These are phyloP conservation scores for Caenorhabditis wallacei DNA, from an alignment of 2,888 invertebrate genomes.

Conservation along the genomic window DNA sequence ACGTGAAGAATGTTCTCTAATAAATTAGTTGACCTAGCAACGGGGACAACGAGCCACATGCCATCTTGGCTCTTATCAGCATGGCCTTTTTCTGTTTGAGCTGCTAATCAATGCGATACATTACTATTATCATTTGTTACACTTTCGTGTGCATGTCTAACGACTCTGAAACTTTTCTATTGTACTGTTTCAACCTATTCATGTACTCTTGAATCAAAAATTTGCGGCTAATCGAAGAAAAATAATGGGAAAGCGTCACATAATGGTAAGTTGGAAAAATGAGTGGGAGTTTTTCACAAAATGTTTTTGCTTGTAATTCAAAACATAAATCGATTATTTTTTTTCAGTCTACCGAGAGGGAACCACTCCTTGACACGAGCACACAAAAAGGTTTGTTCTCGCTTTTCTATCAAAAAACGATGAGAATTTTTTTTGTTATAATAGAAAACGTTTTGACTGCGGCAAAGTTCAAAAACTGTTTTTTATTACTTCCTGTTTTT, in stretches of 20 bases:
- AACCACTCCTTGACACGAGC: conserved; percentile 55
- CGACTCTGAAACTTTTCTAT: conserved; percentile 16
- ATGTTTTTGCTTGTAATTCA: too few species aligned
- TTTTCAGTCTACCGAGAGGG: conserved; percentile 42
- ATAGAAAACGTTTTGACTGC: too few species aligned
- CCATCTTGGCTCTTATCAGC: conserved; percentile 56
- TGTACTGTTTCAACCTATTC: conserved; percentile 25
- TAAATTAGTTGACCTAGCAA: conserved; percentile 21
- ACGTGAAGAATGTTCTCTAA: neutral
- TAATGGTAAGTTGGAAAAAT: too few species aligned
- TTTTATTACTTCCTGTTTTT: too few species aligned
- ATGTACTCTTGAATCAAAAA: neutral
- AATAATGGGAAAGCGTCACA: conserved; percentile 6
- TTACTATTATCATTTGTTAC: conserved; percentile 53
- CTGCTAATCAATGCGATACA: conserved; percentile 57
- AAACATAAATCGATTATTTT: neutral
- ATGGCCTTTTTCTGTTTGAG: conserved; percentile 48
- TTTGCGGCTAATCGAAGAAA: neutral
- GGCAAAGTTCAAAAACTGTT: too few species aligned
- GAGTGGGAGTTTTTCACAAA: too few species aligned
- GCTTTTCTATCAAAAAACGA: too few species aligned
- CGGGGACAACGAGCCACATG: conserved; percentile 1
- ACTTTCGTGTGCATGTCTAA: conserved; percentile 55
- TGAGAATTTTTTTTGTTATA: too few species aligned
- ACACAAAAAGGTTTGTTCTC: conserved; percentile 29